These are phyloP conservation scores for Lemur catta DNA, from an alignment of 2,797 vertebrate genomes.

Conservation along the genomic window DNA sequence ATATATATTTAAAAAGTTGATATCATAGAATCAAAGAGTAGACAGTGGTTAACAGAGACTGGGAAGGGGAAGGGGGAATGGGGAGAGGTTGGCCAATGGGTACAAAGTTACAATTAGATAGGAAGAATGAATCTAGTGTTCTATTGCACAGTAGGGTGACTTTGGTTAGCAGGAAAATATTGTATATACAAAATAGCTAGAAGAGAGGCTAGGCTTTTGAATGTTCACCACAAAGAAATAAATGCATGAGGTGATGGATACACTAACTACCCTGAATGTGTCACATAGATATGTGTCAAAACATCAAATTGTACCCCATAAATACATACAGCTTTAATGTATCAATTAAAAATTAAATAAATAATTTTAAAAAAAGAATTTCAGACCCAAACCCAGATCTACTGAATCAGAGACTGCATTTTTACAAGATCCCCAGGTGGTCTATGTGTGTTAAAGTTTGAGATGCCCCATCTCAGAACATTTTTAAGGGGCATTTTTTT, in stretches of 20 bases:
- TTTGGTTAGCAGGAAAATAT: not conserved
- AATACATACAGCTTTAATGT: not conserved
- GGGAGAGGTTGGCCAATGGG: not conserved
- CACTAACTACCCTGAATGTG: not conserved
- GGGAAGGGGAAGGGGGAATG: not conserved
- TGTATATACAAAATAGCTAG: not conserved
- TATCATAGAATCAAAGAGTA: not conserved
- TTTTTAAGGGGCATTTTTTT: constrained; percentile 38
- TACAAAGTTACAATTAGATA: not conserved
- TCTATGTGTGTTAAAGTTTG: not conserved
- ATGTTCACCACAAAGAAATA: not conserved
- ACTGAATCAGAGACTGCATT: not conserved
- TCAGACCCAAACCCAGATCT: not conserved
- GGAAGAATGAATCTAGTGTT: not conserved
- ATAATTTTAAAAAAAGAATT: not conserved
- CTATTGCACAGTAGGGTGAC: not conserved
- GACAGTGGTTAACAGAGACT: not conserved
- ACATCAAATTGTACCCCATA: not conserved
- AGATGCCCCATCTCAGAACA: not conserved
- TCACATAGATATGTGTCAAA: not conserved
- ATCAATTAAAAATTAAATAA: not conserved
- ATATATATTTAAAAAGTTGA: not conserved
- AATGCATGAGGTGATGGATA: not conserved
- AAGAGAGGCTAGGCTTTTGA: not conserved
- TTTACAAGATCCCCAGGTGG: not conserved